These are phyloP conservation scores for Andrena camellia DNA, from an alignment of 2,888 invertebrate species.

Conservation along the genomic window DNA sequence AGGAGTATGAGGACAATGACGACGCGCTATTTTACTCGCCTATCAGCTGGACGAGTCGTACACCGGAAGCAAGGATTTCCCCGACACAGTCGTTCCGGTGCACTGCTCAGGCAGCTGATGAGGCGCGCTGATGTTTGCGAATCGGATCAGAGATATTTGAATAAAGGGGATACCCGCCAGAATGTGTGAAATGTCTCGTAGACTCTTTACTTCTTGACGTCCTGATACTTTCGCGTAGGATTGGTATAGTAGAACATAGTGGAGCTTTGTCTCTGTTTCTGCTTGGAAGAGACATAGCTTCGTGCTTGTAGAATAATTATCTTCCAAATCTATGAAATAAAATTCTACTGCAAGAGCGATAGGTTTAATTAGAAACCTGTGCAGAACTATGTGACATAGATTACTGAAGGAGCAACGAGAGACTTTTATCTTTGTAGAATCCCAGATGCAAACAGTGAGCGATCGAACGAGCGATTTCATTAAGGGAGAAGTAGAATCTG, in stretches of 20 bases:
- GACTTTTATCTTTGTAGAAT: conserved; percentile 35
- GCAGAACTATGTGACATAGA: background rate
- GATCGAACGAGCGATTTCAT: conserved; percentile 21
- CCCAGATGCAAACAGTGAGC: background rate
- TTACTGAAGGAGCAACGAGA: background rate
- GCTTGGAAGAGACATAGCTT: background rate
- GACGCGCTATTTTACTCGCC: conserved; percentile 79
- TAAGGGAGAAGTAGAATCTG: conserved; percentile 53
- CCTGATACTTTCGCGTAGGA: background rate
- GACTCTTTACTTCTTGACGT: conserved; percentile 25
- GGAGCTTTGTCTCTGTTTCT: too few species aligned
- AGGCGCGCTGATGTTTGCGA: background rate
- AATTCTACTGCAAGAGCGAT: too few species aligned
- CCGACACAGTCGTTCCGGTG: conserved; percentile 26
- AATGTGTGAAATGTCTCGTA: conserved; percentile 8
- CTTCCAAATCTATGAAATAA: too few species aligned
- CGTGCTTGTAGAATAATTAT: background rate
- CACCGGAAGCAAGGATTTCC: conserved; percentile 72
- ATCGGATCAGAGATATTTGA: background rate
- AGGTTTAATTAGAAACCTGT: background rate
- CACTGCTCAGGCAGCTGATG: conserved; percentile 28
- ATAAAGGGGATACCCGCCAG: conserved; percentile 32
- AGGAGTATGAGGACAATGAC: conserved; percentile 69
- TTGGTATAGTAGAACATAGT: too few species aligned
- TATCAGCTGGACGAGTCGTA: conserved; percentile 78